Base-by-base conservation (phyloP, 2,888 invertebrate genomes). In the Lordiphosa fenestrarum region DNA sequence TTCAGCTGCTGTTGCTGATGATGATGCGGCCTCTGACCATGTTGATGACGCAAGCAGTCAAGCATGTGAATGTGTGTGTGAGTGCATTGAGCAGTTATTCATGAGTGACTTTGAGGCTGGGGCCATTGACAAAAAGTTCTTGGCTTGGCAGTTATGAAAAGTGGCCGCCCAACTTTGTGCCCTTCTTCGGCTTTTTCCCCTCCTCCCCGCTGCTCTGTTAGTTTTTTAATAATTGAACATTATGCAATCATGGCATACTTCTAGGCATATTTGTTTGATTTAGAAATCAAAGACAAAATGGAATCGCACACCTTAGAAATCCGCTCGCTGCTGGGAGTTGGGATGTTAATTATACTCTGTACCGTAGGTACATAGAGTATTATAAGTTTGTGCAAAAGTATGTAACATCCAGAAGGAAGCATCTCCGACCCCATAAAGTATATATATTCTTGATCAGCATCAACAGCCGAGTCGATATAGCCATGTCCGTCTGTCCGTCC, bases 111-210 rank as follows among this genome's bases (percentile, higher is more conserved):
- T 77, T 71, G 66, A 77, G 71, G 71, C 68, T 76, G 61, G 23
- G 73, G 63, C 48, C 82, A 77, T 80, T 83, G 83, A 83, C 83
- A 83, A 82, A 61, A 77, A 83, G 69, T 80, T 69, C 40, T 47
- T 47, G 54, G 63, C 61, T 59, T 58, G 61, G 52, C 63, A 68
- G 78, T 71, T 78, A 66, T 80, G 82, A 78, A 75, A 78, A 71
- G 69, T 78, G 66, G 66, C 68, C 71, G 59, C 66, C 53, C 19
- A 57, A 53, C 10, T 39, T n/a, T 33, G 10, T 50, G 25, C 15
- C 15, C 7, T 12, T 49, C n/a, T n/a, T n/a, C n/a, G n/a, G n/a
- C n/a, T n/a, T n/a, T n/a, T n/a, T n/a, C n/a, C n/a, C 15, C 15
- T 15, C 15, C 15, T 15, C 19, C 19, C 37, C 19, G 39, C 15